Conservation (phyloP, 2,113 vertebrate genomes). For the Epinephelus fuscoguttatus region DNA sequence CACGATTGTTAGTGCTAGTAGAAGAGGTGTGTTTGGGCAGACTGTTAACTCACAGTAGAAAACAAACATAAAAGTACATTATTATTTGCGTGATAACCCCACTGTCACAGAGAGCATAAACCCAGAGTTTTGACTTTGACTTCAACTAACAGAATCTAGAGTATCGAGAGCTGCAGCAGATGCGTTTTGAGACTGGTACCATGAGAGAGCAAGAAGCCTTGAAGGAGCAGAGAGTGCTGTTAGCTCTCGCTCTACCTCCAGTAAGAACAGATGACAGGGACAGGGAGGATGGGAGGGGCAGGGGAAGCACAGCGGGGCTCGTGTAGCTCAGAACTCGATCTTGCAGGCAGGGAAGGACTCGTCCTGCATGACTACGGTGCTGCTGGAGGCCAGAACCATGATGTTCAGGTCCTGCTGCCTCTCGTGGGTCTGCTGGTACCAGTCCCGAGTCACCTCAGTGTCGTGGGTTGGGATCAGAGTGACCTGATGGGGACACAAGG, state of each 20-base stretch:
- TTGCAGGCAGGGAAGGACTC: conserved; percentile 99
- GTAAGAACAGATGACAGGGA: conserved; percentile 35
- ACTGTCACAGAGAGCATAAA: conserved; percentile 49
- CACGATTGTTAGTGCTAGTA: conserved; percentile 13
- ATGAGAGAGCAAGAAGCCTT: conserved; percentile 51
- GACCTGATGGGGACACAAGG: conserved; percentile 83
- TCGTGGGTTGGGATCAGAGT: conserved; percentile 98
- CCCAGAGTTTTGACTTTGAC: conserved; percentile 44
- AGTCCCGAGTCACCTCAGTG: conserved; percentile 96
- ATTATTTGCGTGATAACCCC: conserved; percentile 29
- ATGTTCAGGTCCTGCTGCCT: conserved; percentile 97
- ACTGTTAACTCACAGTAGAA: conserved; percentile 30
- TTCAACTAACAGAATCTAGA: conserved; percentile 57
- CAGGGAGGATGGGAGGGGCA: neutral
- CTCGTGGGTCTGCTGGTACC: conserved; percentile 99
- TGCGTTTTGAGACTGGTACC: conserved; percentile 41
- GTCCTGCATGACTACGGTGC: conserved; percentile 99
- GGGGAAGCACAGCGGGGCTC: neutral
- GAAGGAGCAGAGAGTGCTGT: conserved; percentile 31
- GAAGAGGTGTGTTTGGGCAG: conserved; percentile 17
- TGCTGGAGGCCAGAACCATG: conserved; percentile 98
- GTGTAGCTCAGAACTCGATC: conserved; percentile 94
- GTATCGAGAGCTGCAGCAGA: conserved; percentile 46
- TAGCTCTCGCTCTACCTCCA: conserved; percentile 35
- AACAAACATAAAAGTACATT: conserved; percentile 37